Evolutionary conservation across 2,888 invertebrate genomes (phyloP), one percentile per base, ranked within the genome.

Genomic region (Melolontha melolontha): DNA sequence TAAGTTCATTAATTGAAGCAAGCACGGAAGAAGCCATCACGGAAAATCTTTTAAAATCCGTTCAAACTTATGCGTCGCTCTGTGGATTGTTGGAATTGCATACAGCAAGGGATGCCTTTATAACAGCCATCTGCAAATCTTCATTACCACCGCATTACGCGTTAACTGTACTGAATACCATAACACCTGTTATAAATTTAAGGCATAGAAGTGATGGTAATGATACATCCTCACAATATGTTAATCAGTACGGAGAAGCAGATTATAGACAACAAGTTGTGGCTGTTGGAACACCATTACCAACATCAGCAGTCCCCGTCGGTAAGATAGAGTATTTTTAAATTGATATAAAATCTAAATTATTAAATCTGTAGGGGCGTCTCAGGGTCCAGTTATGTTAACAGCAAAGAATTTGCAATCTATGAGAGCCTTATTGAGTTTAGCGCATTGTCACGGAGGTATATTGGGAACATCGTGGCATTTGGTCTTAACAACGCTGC

Each of bases 331-430:
- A 39, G 52, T 10, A 42, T 42, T 10, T 22, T 62, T 44, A 34
- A 67, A 17, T 49, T 14, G 6, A n/a, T n/a, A n/a, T n/a, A n/a
- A 34, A 5, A 5, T 34, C 6, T 34, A 34, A 34, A 34, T 34
- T 8, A 34, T 62, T 55, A 59, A n/a, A n/a, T 40, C 44, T 49
- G 72, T 82, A 86, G 90, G 92, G 41, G 91, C 93, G 66, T 93
- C 94, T 79, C 93, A 93, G 80, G 91, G 91, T n/a, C 92, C 92
- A 47, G 98, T 98, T 64, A 97, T 98, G 96, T 86, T 99, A 78
- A 98, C 98, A 2, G 94, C 97, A 0, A 97, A 98, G 78, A 99
- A 99, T 87, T 88, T 99, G 66, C 96, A 98, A 77, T 97, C 97
- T 34, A 97, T 98, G 93, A 88, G 96, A 71, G 94, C 97, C 0